Base-by-base conservation (phyloP, 2,113 vertebrate genomes). In the Lates calcarifer region DNA sequence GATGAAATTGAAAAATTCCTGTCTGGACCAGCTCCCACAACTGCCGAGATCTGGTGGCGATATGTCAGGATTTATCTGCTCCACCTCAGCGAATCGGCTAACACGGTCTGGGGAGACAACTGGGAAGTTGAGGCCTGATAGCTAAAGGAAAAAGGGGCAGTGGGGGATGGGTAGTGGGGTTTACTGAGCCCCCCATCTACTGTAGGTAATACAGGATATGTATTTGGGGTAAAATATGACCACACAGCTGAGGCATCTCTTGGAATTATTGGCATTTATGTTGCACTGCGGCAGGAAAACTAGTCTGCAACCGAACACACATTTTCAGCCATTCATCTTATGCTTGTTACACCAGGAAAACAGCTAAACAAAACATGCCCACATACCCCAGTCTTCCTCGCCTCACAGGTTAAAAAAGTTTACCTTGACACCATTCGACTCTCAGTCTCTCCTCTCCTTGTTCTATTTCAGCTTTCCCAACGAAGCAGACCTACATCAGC, bases 401-500 rank as follows among this genome's bases (percentile, higher is more conserved):
- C 58, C 24, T 64, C 17, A 26, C 2, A 37, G 6, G 18, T 51
- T 12, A n/a, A 5, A 9, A 31, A 49, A 9, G n/a, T 72, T 73
- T 22, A 51, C 41, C 71, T 61, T 56, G n/a, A 65, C 51, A 53
- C 53, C 14, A 49, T 81, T 37, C 60, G 41, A 65, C 68, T 41
- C 64, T 77, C 37, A 86, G 28, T 92, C 70, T 92, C 74, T 90
- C 45, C 90, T 92, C 66, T 86, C 84, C 22, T 69, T 66, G 17
- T 49, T 93, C 85, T 90, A 78, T 87, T 89, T 68, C 94, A 99
- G 98, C 92, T 37, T 95, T 98, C 94, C 94, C 96, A 15, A 96
- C 96, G 92, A 99, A 98, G 91, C 98, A 98, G 95, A 99, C 97
- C 78, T 99, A 99, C 72, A 98, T 99, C 96, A 98, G 96, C 96